Base-by-base conservation (phyloP, 1,140 invertebrate species). In the Brachionus koreanus region DNA sequence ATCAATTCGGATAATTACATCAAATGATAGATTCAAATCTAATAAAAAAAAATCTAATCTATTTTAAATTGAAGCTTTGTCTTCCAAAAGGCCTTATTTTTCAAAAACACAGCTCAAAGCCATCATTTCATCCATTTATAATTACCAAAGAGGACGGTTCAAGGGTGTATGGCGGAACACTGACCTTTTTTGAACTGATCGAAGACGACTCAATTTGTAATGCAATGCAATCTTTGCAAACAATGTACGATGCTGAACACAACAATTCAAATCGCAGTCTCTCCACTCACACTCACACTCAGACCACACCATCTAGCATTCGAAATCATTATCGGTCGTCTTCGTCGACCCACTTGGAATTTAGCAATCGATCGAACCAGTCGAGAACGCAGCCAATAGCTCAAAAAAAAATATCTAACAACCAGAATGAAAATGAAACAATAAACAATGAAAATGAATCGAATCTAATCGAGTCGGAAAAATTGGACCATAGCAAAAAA, bases 61-160 rank as follows among this genome's bases (percentile, higher is more conserved):
- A 86, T 83, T 86, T 86, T 90, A 29, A 82, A 83, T 89, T 89
- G 76, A 88, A 96, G 94, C 90, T 99, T 37, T 96, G 94, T 87
- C 90, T 98, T 86, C 97, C 97, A 43, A 93, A 93, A 88, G 96
- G 97, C 63, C 88, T 98, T 16, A 91, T 93, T 85, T 98, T 99
- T 37, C 82, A 72, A 75, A 83, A 76, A 16, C 49, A 76, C 61
- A 35, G 23, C 25, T 57, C 65, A 83, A 92, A 94, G 84, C 93
- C 96, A 13, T 91, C 91, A 84, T 98, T 98, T 90, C 97, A 99
- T 88, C 95, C 95, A 65, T 99, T 98, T 90, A 92, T 98, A 7
- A 95, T 98, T 57, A 98, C 97, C 19, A 92, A 93, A 85, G 96
- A 98, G 90, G 95, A 98, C 92, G 97, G 97, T 61, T 93, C 93